A percentile compares a stretch with the other conserved stretches of the same genome.
Conservation (phyloP, 1,140 invertebrate genomes). For the Drosophila lacertosa region DNA sequence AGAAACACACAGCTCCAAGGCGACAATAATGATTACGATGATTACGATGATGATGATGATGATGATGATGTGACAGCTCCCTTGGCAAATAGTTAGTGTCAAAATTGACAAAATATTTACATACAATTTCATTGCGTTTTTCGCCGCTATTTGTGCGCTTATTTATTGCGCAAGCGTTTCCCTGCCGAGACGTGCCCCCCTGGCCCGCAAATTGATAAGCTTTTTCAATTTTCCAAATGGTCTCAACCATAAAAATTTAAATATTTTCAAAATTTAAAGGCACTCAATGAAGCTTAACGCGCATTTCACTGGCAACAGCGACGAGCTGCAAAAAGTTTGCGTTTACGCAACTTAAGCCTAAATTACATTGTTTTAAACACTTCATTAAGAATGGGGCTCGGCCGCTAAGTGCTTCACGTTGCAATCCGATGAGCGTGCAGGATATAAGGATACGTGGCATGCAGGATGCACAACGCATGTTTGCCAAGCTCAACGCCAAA, state of each 20-base stretch:
- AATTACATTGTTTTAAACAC: slow-evolving; percentile 82
- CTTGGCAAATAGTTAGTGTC: slow-evolving; percentile 70
- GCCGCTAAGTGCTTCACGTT: slow-evolving; percentile 31
- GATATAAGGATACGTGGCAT: slow-evolving; percentile 62
- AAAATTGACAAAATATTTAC: slow-evolving; percentile 75
- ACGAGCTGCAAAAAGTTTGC: slow-evolving; percentile 18
- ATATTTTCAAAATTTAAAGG: slow-evolving; percentile 75
- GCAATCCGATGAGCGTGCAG: slow-evolving; percentile 15
- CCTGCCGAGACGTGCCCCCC: neutral
- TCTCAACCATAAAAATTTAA: slow-evolving; percentile 75
- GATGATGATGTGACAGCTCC: slow-evolving; percentile 37
- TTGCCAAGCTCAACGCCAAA: slow-evolving; percentile 77
- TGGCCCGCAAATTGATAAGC: slow-evolving; percentile 28
- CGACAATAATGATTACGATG: slow-evolving; percentile 16
- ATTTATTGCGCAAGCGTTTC: slow-evolving; percentile 12
- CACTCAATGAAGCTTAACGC: slow-evolving; percentile 49
- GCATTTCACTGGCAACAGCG: slow-evolving; percentile 23
- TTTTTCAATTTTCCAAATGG: slow-evolving; percentile 74
- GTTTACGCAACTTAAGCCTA: slow-evolving; percentile 68
- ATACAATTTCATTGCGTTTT: slow-evolving; percentile 62
- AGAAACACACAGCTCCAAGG: slow-evolving; percentile 40
- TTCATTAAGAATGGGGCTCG: slow-evolving; percentile 71
- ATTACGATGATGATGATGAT: slow-evolving; percentile 33
- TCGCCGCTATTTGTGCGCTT: slow-evolving; percentile 4
- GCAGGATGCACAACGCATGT: slow-evolving; percentile 71